Evolutionary conservation across 1,140 invertebrate species (phyloP).

Genomic region (Drosophila rhopaloa): DNA sequence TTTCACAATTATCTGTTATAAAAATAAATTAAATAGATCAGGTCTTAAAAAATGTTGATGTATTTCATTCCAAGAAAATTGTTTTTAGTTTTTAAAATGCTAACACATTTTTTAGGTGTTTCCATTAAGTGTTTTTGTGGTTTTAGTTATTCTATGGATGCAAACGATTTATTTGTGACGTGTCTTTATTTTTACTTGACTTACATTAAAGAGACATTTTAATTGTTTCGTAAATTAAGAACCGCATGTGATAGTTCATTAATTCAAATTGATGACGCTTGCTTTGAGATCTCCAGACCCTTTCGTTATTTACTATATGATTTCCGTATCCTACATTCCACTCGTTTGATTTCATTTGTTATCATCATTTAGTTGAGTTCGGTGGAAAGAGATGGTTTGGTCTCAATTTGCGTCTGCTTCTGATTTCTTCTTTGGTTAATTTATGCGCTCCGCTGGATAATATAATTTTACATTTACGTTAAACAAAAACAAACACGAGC

Average conservation of each 20-base stretch:
- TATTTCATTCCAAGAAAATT: too few species aligned
- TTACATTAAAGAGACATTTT: background rate
- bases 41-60: too few species aligned
- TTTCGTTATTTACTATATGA: background rate
- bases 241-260: conserved; percentile 20
- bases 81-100: too few species aligned
- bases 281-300: background rate
- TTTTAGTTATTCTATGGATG: too few species aligned
- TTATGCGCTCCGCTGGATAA: conserved; percentile 74
- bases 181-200: too few species aligned
- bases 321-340: conserved; percentile 47
- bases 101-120: too few species aligned
- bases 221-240: conserved; percentile 9
- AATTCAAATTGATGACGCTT: conserved; percentile 37
- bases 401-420: conserved; percentile 55
- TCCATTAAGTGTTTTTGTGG: too few species aligned
- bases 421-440: conserved; percentile 71
- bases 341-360: conserved; percentile 73
- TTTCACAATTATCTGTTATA: too few species aligned
- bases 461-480: conserved; percentile 83
- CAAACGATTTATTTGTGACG: too few species aligned
- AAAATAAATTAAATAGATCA: too few species aligned
- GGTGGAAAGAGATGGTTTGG: conserved; percentile 3
- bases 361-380: conserved; percentile 59
- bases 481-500: conserved; percentile 58